Percentiles rank a stretch among this genome's conserved stretches.
Conservation (phyloP, 2,797 vertebrate genomes). For the Propithecus perrieri region DNA sequence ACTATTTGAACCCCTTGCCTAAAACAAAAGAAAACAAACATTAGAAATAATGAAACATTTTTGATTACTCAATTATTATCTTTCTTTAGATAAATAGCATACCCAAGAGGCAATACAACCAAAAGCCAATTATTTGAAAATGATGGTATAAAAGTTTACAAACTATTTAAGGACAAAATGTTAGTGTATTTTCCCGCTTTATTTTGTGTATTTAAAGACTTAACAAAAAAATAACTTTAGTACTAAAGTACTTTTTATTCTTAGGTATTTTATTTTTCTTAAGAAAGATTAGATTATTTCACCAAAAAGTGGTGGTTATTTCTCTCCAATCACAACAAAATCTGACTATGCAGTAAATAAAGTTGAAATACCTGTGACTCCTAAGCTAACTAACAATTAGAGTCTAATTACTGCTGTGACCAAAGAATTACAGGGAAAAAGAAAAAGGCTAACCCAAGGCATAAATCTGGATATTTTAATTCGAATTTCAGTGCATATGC, state of each 20-base stretch:
- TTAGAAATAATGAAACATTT: conserved; percentile 61
- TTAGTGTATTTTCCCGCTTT: neutral
- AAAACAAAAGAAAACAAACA: conserved; percentile 66
- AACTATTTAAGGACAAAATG: neutral
- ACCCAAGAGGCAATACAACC: neutral
- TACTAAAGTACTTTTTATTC: conserved; percentile 14
- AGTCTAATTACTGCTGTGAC: neutral
- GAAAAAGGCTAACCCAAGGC: neutral
- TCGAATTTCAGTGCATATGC: neutral
- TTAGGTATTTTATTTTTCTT: neutral
- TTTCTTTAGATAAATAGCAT: neutral
- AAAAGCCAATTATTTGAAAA: conserved; percentile 43
- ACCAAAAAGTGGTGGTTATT: conserved; percentile 12
- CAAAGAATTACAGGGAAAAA: neutral
- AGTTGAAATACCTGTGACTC: conserved; percentile 6
- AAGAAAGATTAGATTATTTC: neutral
- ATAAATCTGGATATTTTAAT: conserved; percentile 22
- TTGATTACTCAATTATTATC: neutral
- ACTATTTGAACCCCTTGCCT: conserved; percentile 94
- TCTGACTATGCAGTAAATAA: neutral
- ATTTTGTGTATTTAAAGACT: conserved; percentile 29
- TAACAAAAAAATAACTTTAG: neutral
- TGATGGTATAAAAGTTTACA: neutral
- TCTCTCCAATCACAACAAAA: conserved; percentile 21
- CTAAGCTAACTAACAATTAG: neutral